Base-by-base conservation (phyloP, 2,888 invertebrate genomes). In the Endotricha flammealis region DNA sequence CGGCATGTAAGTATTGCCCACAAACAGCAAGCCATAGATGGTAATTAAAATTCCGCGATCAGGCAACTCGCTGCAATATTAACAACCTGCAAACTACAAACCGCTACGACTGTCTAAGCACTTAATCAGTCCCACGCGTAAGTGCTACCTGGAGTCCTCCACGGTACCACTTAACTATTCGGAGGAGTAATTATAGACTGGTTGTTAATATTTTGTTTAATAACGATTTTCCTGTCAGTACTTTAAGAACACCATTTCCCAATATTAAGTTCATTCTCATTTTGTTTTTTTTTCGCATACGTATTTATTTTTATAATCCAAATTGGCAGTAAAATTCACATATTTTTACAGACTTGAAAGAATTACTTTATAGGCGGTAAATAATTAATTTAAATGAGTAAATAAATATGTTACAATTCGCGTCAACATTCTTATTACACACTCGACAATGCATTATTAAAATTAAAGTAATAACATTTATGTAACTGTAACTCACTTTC, bases 401-500 rank as follows among this genome's bases (percentile, higher is more conserved):
- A n/a, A n/a, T n/a, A n/a, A n/a, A n/a, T n/a, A n/a, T n/a, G n/a
- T n/a, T n/a, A n/a, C n/a, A n/a, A n/a, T n/a, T n/a, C n/a, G n/a
- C n/a, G n/a, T n/a, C n/a, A n/a, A n/a, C n/a, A n/a, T n/a, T n/a
- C n/a, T n/a, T n/a, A n/a, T n/a, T n/a, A n/a, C n/a, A n/a, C n/a
- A n/a, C n/a, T n/a, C n/a, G n/a, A n/a, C n/a, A n/a, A n/a, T n/a
- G n/a, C n/a, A n/a, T n/a, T n/a, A n/a, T n/a, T n/a, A n/a, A n/a
- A n/a, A n/a, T n/a, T n/a, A 50, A 53, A 46, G 48, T 53, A 54
- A 48, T 48, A 65, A 57, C 46, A 37, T 64, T 55, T 60, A 63
- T 54, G 46, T 64, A 62, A 63, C 55, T 49, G 55, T 45, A 44
- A 83, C 91, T 90, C 86, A 95, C 95, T 91, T 93, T 94, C 52